Conservation (phyloP, 2,797 vertebrate genomes). For the Acanthiza pusilla region DNA sequence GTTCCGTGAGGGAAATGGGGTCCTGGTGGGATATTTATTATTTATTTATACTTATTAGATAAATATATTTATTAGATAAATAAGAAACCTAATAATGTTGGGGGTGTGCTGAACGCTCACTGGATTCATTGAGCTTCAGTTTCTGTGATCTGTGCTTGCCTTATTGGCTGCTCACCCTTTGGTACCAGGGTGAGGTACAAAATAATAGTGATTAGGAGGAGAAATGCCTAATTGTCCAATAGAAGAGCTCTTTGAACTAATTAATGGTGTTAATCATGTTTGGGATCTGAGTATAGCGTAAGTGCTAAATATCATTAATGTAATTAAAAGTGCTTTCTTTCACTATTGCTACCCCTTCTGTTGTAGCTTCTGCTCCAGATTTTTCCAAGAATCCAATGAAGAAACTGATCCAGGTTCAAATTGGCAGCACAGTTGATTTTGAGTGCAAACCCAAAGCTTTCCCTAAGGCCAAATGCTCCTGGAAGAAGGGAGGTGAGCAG, state of each 20-base stretch:
- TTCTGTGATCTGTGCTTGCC: background rate
- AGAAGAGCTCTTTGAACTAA: background rate
- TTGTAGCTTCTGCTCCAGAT: constrained; percentile 87
- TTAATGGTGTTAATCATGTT: background rate
- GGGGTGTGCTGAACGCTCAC: fast-evolving
- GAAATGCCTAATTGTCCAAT: background rate
- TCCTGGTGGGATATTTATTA: background rate
- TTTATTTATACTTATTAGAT: too few relatives aligned
- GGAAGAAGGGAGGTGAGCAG: constrained; percentile 88
- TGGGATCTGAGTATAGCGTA: background rate
- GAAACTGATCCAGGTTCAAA: constrained; percentile 85
- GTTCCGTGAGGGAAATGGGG: background rate
- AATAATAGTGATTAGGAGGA: background rate
- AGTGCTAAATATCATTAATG: background rate
- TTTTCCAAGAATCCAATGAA: constrained; percentile 89
- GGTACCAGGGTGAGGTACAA: background rate
- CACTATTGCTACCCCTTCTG: background rate
- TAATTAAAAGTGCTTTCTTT: background rate
- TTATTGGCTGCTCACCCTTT: background rate
- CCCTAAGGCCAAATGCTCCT: constrained; percentile 85
- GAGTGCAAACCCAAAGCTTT: constrained; percentile 92
- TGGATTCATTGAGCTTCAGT: background rate
- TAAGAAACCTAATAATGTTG: too few relatives aligned
- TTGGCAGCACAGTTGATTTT: constrained; percentile 86
- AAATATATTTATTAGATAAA: too few relatives aligned